A percentile compares a stretch with the other conserved stretches of the same genome.
phyloP scores from a whole-genome alignment of 2,888 invertebrate species.

The Lypha dubia region DNA sequence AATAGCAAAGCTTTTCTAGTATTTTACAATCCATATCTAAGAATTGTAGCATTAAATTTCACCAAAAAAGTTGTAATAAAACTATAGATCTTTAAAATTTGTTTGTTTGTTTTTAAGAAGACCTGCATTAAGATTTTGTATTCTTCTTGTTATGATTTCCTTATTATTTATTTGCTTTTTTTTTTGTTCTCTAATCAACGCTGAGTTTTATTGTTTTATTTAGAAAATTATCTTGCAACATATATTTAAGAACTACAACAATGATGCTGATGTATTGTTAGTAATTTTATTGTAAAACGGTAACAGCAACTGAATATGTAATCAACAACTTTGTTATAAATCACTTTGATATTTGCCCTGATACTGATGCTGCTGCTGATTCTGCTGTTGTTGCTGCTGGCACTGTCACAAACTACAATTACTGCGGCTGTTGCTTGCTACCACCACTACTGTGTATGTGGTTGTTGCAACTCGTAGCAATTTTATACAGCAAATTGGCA shows the following conservation, averaged over 20 bases:
- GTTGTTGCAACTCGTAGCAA: background rate
- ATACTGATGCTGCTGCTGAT: conserved; percentile 11
- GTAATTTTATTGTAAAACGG: conserved; percentile 42
- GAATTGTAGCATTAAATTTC: no score
- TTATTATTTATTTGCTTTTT: background rate
- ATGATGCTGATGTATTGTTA: conserved; percentile 47
- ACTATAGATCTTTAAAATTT: no score
- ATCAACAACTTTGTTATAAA: conserved; percentile 69
- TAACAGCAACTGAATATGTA: conserved; percentile 47
- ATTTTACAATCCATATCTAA: no score
- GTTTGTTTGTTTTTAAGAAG: background rate
- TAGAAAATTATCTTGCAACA: conserved; percentile 33
- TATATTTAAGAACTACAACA: conserved; percentile 18
- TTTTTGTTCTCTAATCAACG: conserved; percentile 51
- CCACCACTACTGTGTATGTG: background rate
- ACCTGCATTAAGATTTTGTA: background rate
- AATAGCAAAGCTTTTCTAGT: no score
- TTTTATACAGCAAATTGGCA: conserved; percentile 36
- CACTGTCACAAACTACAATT: no score
- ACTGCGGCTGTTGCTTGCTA: conserved; percentile 2
- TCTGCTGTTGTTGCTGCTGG: background rate
- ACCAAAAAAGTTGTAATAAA: no score
- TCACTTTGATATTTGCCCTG: conserved; percentile 50
- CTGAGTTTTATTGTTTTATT: conserved; percentile 26
- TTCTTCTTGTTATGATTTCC: background rate